Evolutionary conservation across 2,797 vertebrate genomes (phyloP), one percentile per base, ranked within the genome.

Genomic region (Ctenopoma multispine): DNA sequence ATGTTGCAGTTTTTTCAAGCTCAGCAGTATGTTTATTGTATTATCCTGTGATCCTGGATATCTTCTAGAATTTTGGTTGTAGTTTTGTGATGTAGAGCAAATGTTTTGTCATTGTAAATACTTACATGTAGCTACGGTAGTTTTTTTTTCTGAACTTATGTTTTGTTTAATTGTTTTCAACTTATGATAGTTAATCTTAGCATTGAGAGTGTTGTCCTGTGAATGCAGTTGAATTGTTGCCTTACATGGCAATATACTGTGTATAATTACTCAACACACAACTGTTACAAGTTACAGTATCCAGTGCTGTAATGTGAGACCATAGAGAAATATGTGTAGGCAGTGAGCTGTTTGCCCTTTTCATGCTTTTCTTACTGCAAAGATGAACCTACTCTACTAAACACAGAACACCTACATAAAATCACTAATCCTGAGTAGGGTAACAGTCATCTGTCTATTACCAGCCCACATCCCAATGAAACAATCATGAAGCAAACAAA

Each of bases 371-470:
- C n/a, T 51, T 60, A 20, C 23, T 69, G 15, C 58, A 38, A 57
- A 72, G 21, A 66, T 46, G 12, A 60, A 55, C 40, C 64, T 55
- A 54, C 56, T 58, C 38, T 11, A 36, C 31, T 46, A n/a, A 73
- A 49, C 18, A 67, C 29, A 56, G 23, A 61, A 78, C 71, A 29
- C 73, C 71, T 66, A 65, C 59, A 57, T 65, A 61, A 36, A 67
- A 55, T 65, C 49, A 56, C 27, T n/a, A 54, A 56, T 65, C 55
- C 59, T 51, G 10, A 34, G 2, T n/a, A 27, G 8, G 17, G 55
- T 64, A 71, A 71, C 18, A 40, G 21, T 67, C 15, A 5, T 75
- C 34, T 27, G 21, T 67, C 1, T 12, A 29, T 50, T 27, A 63
- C 2, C 70, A 61, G 3, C 65, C 55, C 11, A 64, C 72, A 73